Evolutionary conservation across 2,113 vertebrate species (phyloP), one percentile per base, ranked within the genome.

Genomic region (Eidolon helvum): DNA sequence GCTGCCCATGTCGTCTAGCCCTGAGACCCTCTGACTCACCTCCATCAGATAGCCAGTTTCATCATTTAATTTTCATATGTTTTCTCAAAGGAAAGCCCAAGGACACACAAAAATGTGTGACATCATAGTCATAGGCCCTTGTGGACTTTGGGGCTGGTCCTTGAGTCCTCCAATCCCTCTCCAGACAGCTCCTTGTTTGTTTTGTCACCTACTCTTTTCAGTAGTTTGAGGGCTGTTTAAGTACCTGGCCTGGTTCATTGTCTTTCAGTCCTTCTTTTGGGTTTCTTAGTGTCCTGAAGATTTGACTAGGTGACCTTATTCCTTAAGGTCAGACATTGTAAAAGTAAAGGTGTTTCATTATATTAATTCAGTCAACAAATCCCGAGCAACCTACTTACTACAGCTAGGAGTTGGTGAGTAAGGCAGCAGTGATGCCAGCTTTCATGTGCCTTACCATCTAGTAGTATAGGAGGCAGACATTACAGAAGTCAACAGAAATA

Each of bases 131-230:
- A 43, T n/a, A 71, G 53, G 68, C 43, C 33, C 24, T 69, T 22
- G 12, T 38, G 66, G 59, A 5, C 87, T 59, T 48, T 1, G 2
- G 50, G 57, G 48, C 10, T 10, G 55, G 18, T 40, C 22, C 3
- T 24, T 4, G 80, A 50, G 33, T 0, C n/a, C 1, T 40, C 26
- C 14, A 4, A 0, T 14, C 7, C 0, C n/a, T 57, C 4, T 38
- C 40, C 26, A 8, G 80, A 26, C 4, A 61, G 33, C 65, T 38
- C 9, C 68, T 59, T 48, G 45, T 50, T 66, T 65, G 77, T 48
- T 71, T 43, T 55, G n/a, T 87, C 35, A 24, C 38, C 48, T 19
- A 10, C 33, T 45, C 53, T 72, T 53, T 40, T 50, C 7, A 22
- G 6, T 35, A n/a, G 19, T 4, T 18, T 65, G 65, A 57, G 19